Evolutionary conservation across 2,797 vertebrate genomes (phyloP), one percentile per base, ranked within the genome.

Genomic region (Lindbergichthys nudifrons): DNA sequence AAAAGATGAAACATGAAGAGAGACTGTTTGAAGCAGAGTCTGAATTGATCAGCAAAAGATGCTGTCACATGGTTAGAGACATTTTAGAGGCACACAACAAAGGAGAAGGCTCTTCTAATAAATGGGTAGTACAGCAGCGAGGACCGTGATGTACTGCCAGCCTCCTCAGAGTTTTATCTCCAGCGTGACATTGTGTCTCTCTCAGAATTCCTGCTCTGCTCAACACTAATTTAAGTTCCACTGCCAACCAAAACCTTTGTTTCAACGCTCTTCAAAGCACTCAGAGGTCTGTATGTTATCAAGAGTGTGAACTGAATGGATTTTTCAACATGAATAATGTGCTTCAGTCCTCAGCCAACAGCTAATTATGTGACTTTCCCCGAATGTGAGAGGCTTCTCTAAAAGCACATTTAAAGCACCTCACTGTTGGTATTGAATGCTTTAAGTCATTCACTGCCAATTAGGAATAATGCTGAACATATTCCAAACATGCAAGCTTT

Each of bases 31-130:
- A 80, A 68, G 62, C 3, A 6, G 50, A 47, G 73, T 42, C 48
- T 41, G 48, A 57, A 30, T 32, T 64, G 19, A 68, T 73, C 32
- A 63, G 63, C 54, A 73, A 81, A 84, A 53, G 26, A 65, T 67
- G 75, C 41, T 19, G 65, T 53, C 48, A 39, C 11, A 11, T 65
- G 8, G 9, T 5, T 56, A 47, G 39, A 65, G 70, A 53, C 65
- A 60, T 71, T 80, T 75, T 67, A 42, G 19, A 67, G 65, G 16
- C 46, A 61, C 30, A 73, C 26, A 62, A 60, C 5, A 72, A 67
- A 47, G 30, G 23, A 58, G 47, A 18, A 50, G 63, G 8, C 32
- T 56, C 53, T 70, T 60, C 53, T 80, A 66, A 79, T 74, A 67
- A 83, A 23, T 41, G 69, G 68, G 54, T 30, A 67, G 21, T 54